phyloP scores from a whole-genome alignment of 2,113 vertebrate genomes.

The Solea senegalensis region DNA sequence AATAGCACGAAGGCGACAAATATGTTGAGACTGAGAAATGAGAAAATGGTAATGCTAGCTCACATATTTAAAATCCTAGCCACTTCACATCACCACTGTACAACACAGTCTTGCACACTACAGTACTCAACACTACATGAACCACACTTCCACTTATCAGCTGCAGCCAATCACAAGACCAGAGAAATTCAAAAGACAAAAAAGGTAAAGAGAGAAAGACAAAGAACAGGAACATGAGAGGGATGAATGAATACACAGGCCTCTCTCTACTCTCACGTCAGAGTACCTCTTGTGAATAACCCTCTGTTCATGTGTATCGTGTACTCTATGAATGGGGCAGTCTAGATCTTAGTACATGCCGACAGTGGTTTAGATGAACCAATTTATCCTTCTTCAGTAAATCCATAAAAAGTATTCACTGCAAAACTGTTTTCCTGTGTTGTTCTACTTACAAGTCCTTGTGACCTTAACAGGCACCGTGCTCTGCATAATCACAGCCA shows the following conservation, averaged over 20 bases:
- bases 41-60: slow-evolving; percentile 19
- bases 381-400: not conserved
- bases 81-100: not conserved
- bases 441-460: no score
- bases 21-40: slow-evolving; percentile 23
- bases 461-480: not conserved
- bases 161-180: slow-evolving; percentile 27
- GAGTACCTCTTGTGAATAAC: slow-evolving; percentile 31
- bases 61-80: not conserved
- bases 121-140: not conserved
- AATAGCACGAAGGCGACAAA: not conserved
- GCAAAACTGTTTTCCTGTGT: not conserved
- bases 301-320: slow-evolving; percentile 24
- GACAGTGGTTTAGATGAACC: not conserved
- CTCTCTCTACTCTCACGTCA: slow-evolving; percentile 32
- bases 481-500: not conserved
- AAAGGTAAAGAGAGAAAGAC: slow-evolving; percentile 17
- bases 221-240: slow-evolving; percentile 33
- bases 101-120: not conserved
- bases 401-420: not conserved
- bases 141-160: slow-evolving; percentile 33
- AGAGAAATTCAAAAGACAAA: not conserved
- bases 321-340: slow-evolving; percentile 18
- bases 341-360: not conserved
- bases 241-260: slow-evolving; percentile 33